phyloP scores from a whole-genome alignment of 2,113 vertebrate species.

The Cyanistes caeruleus region DNA sequence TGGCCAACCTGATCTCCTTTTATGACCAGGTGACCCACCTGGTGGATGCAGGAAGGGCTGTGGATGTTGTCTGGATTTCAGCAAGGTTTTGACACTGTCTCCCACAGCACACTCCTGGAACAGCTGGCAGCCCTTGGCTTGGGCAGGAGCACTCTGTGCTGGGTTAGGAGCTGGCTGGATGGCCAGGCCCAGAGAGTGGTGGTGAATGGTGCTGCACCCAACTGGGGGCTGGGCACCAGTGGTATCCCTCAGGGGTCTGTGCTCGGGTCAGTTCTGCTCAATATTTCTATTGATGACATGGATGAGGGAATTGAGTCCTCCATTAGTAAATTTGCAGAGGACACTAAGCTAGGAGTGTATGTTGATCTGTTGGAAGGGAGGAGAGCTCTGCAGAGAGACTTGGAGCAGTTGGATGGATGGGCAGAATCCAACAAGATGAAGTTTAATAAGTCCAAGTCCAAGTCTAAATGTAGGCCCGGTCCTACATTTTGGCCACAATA shows the following conservation, averaged over 20 bases:
- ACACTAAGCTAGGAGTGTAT: neutral
- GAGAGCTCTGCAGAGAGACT: too few relatives aligned
- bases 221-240: neutral
- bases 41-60: neutral
- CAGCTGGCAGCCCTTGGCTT: neutral
- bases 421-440: too few relatives aligned
- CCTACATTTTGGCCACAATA: too few relatives aligned
- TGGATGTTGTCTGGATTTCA: neutral
- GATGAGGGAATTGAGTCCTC: neutral
- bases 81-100: neutral
- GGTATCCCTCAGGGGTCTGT: neutral
- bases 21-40: rapidly evolving
- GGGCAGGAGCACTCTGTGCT: neutral
- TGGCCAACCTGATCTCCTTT: neutral
- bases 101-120: neutral
- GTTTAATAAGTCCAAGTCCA: too few relatives aligned
- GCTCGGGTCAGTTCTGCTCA: neutral
- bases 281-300: neutral
- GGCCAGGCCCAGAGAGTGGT: neutral
- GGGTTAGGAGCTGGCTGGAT: neutral
- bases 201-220: neutral
- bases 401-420: too few relatives aligned
- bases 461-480: too few relatives aligned
- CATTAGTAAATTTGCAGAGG: neutral
- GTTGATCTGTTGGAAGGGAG: too few relatives aligned